A percentile compares a stretch with the other conserved stretches of the same genome.
phyloP scores from a whole-genome alignment of 2,888 invertebrate genomes.

The Chelonus formosanus region DNA sequence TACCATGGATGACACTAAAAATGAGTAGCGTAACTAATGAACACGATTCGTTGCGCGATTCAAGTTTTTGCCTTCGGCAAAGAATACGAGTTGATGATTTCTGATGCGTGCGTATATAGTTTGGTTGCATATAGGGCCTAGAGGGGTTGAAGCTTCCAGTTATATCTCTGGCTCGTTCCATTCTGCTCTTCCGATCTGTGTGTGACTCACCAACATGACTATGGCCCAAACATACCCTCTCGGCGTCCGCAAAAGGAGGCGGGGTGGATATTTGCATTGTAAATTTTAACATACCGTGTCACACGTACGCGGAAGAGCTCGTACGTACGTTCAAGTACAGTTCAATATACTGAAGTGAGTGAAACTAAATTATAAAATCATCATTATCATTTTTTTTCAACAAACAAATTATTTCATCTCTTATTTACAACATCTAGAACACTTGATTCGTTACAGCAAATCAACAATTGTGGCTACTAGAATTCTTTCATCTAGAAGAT shows the following conservation, averaged over 20 bases:
- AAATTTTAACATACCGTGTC: conserved; percentile 59
- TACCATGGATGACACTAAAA: conserved; percentile 27
- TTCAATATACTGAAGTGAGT: not conserved
- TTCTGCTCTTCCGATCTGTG: conserved; percentile 28
- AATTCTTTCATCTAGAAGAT: too few species aligned
- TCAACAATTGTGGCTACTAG: too few species aligned
- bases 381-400: not conserved
- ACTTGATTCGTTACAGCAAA: too few species aligned
- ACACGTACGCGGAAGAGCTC: conserved; percentile 39
- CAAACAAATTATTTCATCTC: too few species aligned
- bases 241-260: conserved; percentile 39
- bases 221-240: conserved; percentile 41
- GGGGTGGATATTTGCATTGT: conserved; percentile 60
- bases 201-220: conserved; percentile 41
- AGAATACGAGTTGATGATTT: conserved; percentile 41
- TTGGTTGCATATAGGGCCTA: conserved; percentile 22
- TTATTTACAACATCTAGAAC: too few species aligned
- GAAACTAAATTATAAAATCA: not conserved
- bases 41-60: conserved; percentile 43
- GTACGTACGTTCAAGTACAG: conserved; percentile 21
- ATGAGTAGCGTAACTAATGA: conserved; percentile 42
- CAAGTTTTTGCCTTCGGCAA: conserved; percentile 42
- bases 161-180: conserved; percentile 14
- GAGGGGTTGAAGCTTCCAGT: conserved; percentile 31
- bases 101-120: conserved; percentile 35